Base-by-base conservation (phyloP, 1,140 invertebrate genomes). In the Drosophila persimilis region DNA sequence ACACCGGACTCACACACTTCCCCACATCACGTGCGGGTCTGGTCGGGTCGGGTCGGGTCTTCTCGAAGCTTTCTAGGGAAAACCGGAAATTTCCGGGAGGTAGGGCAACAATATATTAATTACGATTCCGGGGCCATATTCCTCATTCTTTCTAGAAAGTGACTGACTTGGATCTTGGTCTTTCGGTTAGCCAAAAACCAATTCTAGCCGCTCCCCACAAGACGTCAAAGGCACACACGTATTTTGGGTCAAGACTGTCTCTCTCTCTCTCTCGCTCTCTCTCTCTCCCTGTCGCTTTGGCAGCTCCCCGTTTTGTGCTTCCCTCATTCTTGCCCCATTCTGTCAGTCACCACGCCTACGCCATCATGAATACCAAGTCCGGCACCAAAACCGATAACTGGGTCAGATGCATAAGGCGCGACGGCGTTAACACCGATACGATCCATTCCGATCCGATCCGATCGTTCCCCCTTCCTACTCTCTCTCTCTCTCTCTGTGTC, bases 361-460 rank as follows among this genome's bases (percentile, higher is more conserved):
- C 80, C 80, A 73, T 55, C 67, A 73, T 85, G 80, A 86, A 85
- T 85, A 86, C 80, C 73, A 85, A 85, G 81, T 85, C 77, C 80
- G 80, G 77, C 80, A 80, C 80, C 77, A 80, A 85, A 85, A 73
- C 62, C 53, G 17, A 79, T 64, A 86, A 81, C 71, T 86, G 47
- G 81, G 81, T 86, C 81, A 86, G 78, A 77, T 86, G 83, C 81
- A 86, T 86, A 88, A 88, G 83, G 83, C 63, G 81, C 83, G 81
- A 88, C 81, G 74, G 56, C 57, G 46, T 69, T 55, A 71, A 62
- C 64, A 64, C 47, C 64, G 61, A 31, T 66, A 11, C 60, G 74
- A 45, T 74, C 60, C 71, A 17, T 17, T 17, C 17, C 20, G 61
- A 31, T 66, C 35, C 60, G 74, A 45, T 74, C 60, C 71, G 51